Percentiles rank a stretch among this genome's conserved stretches.
phyloP scores from a whole-genome alignment of 2,888 invertebrate genomes.

The Hedya salicella region DNA sequence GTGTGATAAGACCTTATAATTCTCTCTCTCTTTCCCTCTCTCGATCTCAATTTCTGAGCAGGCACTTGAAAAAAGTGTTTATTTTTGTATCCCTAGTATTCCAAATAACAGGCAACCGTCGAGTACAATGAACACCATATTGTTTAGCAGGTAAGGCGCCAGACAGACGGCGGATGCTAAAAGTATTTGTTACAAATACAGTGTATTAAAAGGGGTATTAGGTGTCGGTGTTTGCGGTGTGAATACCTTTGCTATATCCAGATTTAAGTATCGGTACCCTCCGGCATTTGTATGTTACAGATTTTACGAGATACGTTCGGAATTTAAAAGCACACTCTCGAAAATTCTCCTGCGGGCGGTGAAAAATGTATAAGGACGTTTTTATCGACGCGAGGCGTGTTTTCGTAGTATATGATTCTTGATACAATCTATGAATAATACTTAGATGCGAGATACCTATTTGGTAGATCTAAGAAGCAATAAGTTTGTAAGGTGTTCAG shows the following conservation, averaged over 20 bases:
- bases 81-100: slow-evolving; percentile 58
- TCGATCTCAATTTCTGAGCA: slow-evolving; percentile 10
- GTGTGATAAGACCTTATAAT: background rate
- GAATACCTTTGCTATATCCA: slow-evolving; percentile 32
- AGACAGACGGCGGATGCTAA: slow-evolving; percentile 46
- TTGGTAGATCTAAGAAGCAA: slow-evolving; percentile 5
- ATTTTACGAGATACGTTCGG: slow-evolving; percentile 40
- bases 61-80: slow-evolving; percentile 52
- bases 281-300: slow-evolving; percentile 38
- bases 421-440: slow-evolving; percentile 28
- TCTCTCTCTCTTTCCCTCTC: too few relatives aligned
- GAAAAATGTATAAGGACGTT: slow-evolving; percentile 37
- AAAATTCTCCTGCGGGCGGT: slow-evolving; percentile 28
- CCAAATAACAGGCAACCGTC: slow-evolving; percentile 61
- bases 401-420: slow-evolving; percentile 18
- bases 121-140: slow-evolving; percentile 48
- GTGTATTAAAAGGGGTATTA: slow-evolving; percentile 47
- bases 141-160: slow-evolving; percentile 52
- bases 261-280: slow-evolving; percentile 35
- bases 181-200: slow-evolving; percentile 55
- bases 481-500: too few relatives aligned
- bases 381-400: slow-evolving; percentile 27
- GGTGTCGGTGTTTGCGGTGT: slow-evolving; percentile 39
- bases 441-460: slow-evolving; percentile 24
- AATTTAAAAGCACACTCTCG: slow-evolving; percentile 35